Conservation (phyloP, 2,888 invertebrate genomes). For the Timandra comae region DNA sequence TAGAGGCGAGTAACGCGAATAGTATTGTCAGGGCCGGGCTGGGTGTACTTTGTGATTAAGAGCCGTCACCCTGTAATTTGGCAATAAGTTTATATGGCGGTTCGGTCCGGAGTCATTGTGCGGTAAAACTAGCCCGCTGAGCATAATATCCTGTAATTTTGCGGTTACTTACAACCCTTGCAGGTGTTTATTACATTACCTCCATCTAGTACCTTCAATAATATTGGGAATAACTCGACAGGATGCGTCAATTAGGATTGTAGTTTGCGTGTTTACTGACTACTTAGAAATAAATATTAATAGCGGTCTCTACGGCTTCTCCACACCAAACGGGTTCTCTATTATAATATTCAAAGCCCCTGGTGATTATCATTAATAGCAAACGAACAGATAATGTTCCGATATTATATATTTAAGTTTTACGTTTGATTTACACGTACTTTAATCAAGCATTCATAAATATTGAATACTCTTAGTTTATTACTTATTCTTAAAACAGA, state of each 20-base stretch:
- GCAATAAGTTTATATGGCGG: constrained; percentile 48
- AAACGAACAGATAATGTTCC: background rate
- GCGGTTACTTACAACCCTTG: constrained; percentile 45
- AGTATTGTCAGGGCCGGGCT: constrained; percentile 20
- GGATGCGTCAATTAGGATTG: constrained; percentile 31
- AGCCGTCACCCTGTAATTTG: constrained; percentile 70
- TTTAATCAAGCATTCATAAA: constrained; percentile 13
- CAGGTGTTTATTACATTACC: constrained; percentile 57
- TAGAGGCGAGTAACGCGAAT: too few species aligned
- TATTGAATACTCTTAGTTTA: background rate
- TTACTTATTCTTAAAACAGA: background rate
- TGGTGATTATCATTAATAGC: too few species aligned
- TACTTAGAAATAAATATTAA: constrained; percentile 10
- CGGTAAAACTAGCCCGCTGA: constrained; percentile 46
- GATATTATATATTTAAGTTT: background rate
- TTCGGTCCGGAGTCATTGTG: constrained; percentile 45
- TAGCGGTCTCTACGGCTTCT: constrained; percentile 7
- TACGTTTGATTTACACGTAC: constrained; percentile 7
- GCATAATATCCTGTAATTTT: constrained; percentile 60
- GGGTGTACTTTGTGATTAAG: constrained; percentile 50
- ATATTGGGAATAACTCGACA: constrained; percentile 29
- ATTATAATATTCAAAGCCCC: too few species aligned
- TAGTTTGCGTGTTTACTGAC: constrained; percentile 14
- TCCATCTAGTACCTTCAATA: constrained; percentile 36
- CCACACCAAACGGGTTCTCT: background rate